phyloP scores from a whole-genome alignment of 2,888 invertebrate genomes.

The Alloplasta piceator region DNA sequence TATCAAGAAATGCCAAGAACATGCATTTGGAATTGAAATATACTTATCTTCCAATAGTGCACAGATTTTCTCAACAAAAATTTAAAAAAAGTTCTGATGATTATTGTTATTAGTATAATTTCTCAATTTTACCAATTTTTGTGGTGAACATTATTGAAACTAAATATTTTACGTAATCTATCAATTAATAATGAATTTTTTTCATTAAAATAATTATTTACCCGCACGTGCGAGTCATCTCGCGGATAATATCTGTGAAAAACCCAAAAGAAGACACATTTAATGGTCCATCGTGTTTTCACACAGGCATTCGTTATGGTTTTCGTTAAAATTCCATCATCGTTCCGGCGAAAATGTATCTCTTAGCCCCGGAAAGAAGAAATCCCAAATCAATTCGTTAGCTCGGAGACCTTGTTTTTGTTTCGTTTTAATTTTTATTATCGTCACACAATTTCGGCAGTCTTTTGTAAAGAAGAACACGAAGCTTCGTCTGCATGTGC shows the following conservation, averaged over 20 bases:
- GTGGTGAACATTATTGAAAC: too few species aligned
- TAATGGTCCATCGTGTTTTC: neutral
- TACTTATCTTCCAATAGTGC: too few species aligned
- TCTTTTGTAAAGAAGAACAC: slow-evolving; percentile 9
- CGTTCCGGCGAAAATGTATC: slow-evolving; percentile 69
- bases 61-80: too few species aligned
- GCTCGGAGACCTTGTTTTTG: slow-evolving; percentile 30
- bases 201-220: too few species aligned
- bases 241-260: neutral
- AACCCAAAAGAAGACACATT: neutral
- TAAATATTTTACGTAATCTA: too few species aligned
- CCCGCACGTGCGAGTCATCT: too few species aligned
- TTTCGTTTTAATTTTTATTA: neutral
- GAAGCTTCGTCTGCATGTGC: neutral
- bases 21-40: too few species aligned
- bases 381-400: slow-evolving; percentile 60
- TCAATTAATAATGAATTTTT: too few species aligned
- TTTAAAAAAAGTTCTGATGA: too few species aligned
- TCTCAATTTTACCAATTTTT: too few species aligned
- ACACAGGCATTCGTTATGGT: slow-evolving; percentile 45
- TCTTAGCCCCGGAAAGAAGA: slow-evolving; percentile 53
- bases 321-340: slow-evolving; percentile 67
- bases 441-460: slow-evolving; percentile 42
- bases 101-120: too few species aligned
- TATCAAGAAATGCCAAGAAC: too few species aligned